phyloP scores from a whole-genome alignment of 1,140 invertebrate species.

The Leptestheria dahalacensis region DNA sequence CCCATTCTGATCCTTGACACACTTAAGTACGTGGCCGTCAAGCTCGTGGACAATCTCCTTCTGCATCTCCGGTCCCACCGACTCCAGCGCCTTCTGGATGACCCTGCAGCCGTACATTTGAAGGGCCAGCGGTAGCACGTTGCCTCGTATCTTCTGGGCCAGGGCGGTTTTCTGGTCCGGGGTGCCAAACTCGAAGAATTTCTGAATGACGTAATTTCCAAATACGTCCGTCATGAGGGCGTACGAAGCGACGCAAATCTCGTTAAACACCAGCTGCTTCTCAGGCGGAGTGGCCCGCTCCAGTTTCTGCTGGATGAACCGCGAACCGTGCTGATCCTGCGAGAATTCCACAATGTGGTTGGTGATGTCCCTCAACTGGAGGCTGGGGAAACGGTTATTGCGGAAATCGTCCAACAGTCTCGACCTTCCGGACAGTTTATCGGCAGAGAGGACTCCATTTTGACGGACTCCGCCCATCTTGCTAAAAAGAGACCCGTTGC shows the following conservation, averaged over 20 bases:
- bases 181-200: slow-evolving; percentile 99
- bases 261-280: slow-evolving; percentile 95
- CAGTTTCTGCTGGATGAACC: slow-evolving; percentile 98
- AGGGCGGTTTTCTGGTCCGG: slow-evolving; percentile 92
- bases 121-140: slow-evolving; percentile 86
- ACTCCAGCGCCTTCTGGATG: slow-evolving; percentile 98
- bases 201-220: slow-evolving; percentile 99
- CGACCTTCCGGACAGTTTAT: slow-evolving; percentile 58
- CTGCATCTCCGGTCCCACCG: slow-evolving; percentile 92
- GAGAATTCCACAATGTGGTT: slow-evolving; percentile 97
- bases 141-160: slow-evolving; percentile 68
- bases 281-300: slow-evolving; percentile 88
- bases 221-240: slow-evolving; percentile 99
- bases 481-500: slow-evolving; percentile 21
- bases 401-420: slow-evolving; percentile 83
- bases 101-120: slow-evolving; percentile 99
- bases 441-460: slow-evolving; percentile 17
- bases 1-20: slow-evolving; percentile 99
- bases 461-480: slow-evolving; percentile 7
- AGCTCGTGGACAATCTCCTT: slow-evolving; percentile 94
- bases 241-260: slow-evolving; percentile 87
- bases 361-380: slow-evolving; percentile 77
- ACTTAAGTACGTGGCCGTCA: slow-evolving; percentile 93
- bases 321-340: slow-evolving; percentile 97
- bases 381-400: slow-evolving; percentile 70